A percentile compares a stretch with the other conserved stretches of the same genome.
Evolutionary conservation across 2,113 vertebrate species (phyloP).

Genomic region (Stegastes partitus): DNA sequence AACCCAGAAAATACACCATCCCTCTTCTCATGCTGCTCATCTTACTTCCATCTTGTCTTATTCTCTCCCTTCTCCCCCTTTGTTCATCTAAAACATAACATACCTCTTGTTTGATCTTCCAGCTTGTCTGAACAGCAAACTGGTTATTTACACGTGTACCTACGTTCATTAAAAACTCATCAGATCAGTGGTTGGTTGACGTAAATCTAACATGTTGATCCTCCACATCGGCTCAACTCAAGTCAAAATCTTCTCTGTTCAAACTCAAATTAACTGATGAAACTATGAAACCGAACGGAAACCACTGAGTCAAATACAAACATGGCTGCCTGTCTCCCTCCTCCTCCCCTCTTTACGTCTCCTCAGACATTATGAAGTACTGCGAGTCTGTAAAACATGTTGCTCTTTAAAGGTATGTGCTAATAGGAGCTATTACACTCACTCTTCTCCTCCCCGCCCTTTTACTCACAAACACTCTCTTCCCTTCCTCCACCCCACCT

Average conservation of each 20-base stretch:
- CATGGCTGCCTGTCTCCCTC: neutral
- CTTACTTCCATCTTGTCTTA: neutral
- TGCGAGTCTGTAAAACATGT: slow-evolving; percentile 76
- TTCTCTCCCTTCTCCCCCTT: neutral
- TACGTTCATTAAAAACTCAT: no score
- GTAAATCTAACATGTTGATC: no score
- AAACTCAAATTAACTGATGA: no score
- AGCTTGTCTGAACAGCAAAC: neutral
- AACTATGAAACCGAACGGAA: neutral
- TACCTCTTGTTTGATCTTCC: neutral
- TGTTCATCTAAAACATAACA: neutral
- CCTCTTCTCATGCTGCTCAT: neutral
- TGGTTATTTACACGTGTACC: neutral
- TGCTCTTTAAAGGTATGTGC: slow-evolving; percentile 76
- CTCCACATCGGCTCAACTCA: no score
- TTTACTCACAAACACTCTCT: slow-evolving; percentile 63
- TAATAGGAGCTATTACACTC: slow-evolving; percentile 79
- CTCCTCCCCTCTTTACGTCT: slow-evolving; percentile 10
- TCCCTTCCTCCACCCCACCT: slow-evolving; percentile 36
- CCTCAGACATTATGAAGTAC: slow-evolving; percentile 59
- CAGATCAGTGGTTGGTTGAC: no score
- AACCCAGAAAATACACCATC: slow-evolving; percentile 26
- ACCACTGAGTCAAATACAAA: neutral
- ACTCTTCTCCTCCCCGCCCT: slow-evolving; percentile 69
- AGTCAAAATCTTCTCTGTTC: no score